Conservation (phyloP, 2,888 invertebrate genomes). For the Nipponacmea schrenckii region DNA sequence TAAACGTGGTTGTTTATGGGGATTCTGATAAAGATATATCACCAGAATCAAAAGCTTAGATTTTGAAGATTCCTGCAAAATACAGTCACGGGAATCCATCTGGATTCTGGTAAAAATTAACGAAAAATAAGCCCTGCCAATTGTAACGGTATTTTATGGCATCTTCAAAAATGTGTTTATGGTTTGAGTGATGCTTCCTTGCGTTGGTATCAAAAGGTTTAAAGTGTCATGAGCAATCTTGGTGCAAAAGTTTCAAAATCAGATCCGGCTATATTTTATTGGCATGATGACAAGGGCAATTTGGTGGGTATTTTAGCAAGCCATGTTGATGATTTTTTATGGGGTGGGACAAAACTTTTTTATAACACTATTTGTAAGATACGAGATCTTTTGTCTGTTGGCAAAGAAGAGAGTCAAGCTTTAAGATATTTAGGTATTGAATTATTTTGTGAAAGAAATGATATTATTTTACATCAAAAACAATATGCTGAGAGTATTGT, state of each 20-base stretch:
- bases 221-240: not conserved
- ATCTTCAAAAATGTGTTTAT: not conserved
- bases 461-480: not conserved
- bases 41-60: too few species aligned
- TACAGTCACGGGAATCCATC: too few species aligned
- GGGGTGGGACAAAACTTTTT: constrained; percentile 15
- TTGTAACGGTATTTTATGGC: not conserved
- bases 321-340: constrained; percentile 22
- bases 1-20: too few species aligned
- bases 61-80: too few species aligned
- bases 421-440: constrained; percentile 19
- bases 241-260: not conserved
- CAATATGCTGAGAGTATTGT: constrained; percentile 5
- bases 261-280: constrained; percentile 11
- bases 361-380: constrained; percentile 13
- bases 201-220: not conserved
- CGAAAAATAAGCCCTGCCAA: too few species aligned
- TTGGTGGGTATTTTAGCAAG: constrained; percentile 17
- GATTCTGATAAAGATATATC: too few species aligned
- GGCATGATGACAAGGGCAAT: not conserved
- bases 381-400: constrained; percentile 12
- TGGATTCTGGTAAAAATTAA: too few species aligned
- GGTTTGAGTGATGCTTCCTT: constrained; percentile 1
- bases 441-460: not conserved
- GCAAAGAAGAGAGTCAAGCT: constrained; percentile 13